phyloP scores from a whole-genome alignment of 2,888 invertebrate species.

The Ctena decussata region DNA sequence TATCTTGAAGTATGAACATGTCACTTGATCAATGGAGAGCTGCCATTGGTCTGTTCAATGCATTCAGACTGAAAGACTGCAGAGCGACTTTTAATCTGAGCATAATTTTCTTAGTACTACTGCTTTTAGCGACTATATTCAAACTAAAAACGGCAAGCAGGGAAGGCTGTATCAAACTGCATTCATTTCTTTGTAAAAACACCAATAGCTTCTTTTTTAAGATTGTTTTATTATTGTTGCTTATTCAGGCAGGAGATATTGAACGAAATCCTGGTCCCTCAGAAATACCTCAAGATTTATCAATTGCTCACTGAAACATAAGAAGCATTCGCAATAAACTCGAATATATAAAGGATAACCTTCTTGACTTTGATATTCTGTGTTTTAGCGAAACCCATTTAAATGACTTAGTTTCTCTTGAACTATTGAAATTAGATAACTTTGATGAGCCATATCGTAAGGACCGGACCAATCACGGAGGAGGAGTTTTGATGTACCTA shows the following conservation, averaged over 20 bases:
- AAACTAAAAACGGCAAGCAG: background rate
- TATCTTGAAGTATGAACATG: background rate
- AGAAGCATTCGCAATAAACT: background rate
- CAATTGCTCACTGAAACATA: background rate
- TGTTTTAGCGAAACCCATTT: background rate
- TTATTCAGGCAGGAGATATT: background rate
- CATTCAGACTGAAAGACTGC: background rate
- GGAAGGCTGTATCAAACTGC: background rate
- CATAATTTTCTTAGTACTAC: background rate
- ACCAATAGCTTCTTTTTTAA: background rate
- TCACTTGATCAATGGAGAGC: slow-evolving; percentile 4
- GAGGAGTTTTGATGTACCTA: background rate
- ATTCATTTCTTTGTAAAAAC: background rate
- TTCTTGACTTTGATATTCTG: background rate
- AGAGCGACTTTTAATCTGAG: too few relatives aligned
- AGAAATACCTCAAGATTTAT: background rate
- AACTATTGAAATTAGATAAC: background rate
- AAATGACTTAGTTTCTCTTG: background rate
- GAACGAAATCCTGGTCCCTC: background rate
- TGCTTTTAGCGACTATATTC: background rate
- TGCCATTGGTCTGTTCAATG: background rate
- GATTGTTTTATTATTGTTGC: background rate
- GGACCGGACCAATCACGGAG: background rate
- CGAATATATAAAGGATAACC: background rate
- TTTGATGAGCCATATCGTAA: background rate